These are phyloP conservation scores for Philopedon plagiatum DNA, from an alignment of 2,888 invertebrate species.

Conservation along the genomic window DNA sequence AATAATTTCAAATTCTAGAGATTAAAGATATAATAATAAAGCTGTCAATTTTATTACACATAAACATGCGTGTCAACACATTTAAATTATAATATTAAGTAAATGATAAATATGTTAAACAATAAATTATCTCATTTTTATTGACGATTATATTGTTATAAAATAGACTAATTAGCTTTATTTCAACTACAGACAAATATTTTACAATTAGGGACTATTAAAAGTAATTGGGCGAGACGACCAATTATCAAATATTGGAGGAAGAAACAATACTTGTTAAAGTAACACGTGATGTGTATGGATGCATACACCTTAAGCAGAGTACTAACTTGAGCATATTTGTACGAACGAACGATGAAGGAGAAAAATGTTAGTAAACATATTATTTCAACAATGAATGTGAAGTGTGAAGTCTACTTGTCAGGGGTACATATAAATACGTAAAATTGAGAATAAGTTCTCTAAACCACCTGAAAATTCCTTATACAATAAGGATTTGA, in stretches of 20 bases:
- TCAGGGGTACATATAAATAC: too few species aligned
- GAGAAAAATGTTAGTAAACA: too few species aligned
- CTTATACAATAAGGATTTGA: too few species aligned
- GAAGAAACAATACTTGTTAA: too few species aligned
- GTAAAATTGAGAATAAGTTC: too few species aligned
- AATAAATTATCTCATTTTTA: not conserved
- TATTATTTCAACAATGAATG: too few species aligned
- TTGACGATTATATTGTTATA: not conserved
- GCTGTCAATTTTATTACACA: conserved; percentile 16
- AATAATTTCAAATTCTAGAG: not conserved
- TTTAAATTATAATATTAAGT: conserved; percentile 22
- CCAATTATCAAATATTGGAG: not conserved
- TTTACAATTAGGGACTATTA: conserved; percentile 4
- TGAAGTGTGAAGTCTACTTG: too few species aligned
- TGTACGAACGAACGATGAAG: too few species aligned
- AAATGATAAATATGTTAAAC: conserved; percentile 10
- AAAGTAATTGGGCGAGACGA: not conserved
- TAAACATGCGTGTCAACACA: conserved; percentile 24
- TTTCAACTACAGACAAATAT: conserved; percentile 4
- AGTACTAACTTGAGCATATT: too few species aligned
- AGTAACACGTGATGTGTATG: too few species aligned
- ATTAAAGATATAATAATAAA: not conserved
- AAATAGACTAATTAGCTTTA: not conserved
- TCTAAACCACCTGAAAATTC: too few species aligned
- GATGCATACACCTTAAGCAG: too few species aligned